Conservation (phyloP, 37 sponge, comb jelly and placozoan genomes). For the Bolinopsis microptera region DNA sequence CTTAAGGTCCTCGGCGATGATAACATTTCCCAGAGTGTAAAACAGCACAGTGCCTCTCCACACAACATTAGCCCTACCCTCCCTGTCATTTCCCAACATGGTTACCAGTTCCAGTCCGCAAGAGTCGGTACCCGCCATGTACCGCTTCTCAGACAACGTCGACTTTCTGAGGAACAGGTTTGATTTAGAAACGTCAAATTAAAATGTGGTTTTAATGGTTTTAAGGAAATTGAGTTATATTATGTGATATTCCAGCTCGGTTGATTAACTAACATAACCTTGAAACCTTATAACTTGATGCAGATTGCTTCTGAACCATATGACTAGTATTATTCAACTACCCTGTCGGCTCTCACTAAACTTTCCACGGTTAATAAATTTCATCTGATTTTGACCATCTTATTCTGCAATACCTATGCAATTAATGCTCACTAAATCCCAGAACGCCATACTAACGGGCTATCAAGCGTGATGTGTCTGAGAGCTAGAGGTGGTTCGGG, state of each 20-base stretch:
- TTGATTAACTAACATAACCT: too few relatives aligned
- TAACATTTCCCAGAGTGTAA: constrained; percentile 31
- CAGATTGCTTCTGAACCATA: too few relatives aligned
- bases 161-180: neutral
- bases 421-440: neutral
- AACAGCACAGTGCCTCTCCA: constrained; percentile 21
- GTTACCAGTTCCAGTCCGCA: constrained; percentile 32
- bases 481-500: constrained; percentile 49
- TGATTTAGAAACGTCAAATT: neutral
- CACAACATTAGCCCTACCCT: neutral
- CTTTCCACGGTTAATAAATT: too few relatives aligned
- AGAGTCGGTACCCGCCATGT: constrained; percentile 3
- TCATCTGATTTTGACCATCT: neutral
- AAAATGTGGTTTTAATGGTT: too few relatives aligned
- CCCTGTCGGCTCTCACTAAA: too few relatives aligned
- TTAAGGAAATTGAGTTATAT: too few relatives aligned
- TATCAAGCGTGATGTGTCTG: constrained; percentile 39
- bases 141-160: constrained; percentile 20
- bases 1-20: constrained; percentile 45
- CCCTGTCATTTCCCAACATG: neutral
- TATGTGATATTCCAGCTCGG: too few relatives aligned
- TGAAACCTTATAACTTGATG: too few relatives aligned
- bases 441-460: neutral
- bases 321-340: too few relatives aligned
- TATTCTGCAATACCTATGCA: neutral